These are phyloP conservation scores for Trachelus iudaicus DNA, from an alignment of 2,888 invertebrate genomes.

Conservation along the genomic window DNA sequence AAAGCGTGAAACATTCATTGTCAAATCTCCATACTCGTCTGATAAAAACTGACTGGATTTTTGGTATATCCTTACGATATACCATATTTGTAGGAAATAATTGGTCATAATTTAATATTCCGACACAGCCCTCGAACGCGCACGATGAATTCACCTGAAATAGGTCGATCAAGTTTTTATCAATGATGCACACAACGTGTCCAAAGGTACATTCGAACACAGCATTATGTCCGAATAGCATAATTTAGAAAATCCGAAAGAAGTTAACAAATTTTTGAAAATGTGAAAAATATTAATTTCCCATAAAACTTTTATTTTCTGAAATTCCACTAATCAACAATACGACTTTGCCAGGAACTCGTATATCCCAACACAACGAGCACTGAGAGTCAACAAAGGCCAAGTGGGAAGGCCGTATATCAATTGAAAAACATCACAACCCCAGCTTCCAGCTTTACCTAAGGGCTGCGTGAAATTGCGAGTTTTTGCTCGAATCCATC, in stretches of 20 bases:
- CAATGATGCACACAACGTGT: not conserved
- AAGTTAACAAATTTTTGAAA: not conserved
- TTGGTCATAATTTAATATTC: conserved; percentile 58
- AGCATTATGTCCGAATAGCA: not conserved
- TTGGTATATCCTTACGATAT: conserved; percentile 22
- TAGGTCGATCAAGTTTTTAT: not conserved
- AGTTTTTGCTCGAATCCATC: not conserved
- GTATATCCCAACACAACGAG: not conserved
- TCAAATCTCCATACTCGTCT: not conserved
- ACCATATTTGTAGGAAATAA: conserved; percentile 61
- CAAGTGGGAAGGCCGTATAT: not conserved
- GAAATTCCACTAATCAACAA: not conserved
- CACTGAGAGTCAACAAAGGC: not conserved
- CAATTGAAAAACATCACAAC: not conserved
- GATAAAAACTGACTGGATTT: not conserved
- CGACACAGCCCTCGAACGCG: conserved; percentile 23
- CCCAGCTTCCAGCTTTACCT: not conserved
- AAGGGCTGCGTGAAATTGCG: not conserved
- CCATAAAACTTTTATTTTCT: not conserved
- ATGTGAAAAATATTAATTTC: not conserved
- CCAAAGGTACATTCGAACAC: not conserved
- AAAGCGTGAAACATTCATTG: not conserved
- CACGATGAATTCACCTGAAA: not conserved
- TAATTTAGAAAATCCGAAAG: not conserved
- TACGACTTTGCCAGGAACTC: not conserved